phyloP scores from a whole-genome alignment of 2,888 invertebrate species.

The Azorinus chamasolen region DNA sequence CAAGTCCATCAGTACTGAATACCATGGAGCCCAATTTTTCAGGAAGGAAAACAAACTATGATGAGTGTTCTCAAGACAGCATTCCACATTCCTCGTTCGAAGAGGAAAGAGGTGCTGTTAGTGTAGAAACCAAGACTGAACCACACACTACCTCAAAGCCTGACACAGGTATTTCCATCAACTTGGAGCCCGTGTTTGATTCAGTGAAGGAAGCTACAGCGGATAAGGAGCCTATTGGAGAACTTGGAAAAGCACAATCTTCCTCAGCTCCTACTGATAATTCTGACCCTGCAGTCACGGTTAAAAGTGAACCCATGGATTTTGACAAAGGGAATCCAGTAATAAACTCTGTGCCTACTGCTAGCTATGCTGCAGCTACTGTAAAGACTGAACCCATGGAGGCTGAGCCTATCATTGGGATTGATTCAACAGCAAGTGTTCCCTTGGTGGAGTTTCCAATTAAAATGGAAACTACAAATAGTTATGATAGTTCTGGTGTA shows the following conservation, averaged over 20 bases:
- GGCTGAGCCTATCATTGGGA: no score
- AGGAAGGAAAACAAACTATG: conserved; percentile 47
- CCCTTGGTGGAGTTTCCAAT: background rate
- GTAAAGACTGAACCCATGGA: background rate
- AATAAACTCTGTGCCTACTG: background rate
- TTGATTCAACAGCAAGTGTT: background rate
- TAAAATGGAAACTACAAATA: no score
- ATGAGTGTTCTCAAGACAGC: conserved; percentile 53
- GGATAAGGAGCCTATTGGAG: no score
- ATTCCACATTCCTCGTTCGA: conserved; percentile 41
- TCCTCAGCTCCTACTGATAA: no score
- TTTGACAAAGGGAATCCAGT: background rate
- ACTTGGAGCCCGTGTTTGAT: conserved; percentile 3
- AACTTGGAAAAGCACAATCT: no score
- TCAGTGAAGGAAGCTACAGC: background rate
- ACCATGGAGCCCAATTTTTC: conserved; percentile 39
- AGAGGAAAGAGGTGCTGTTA: conserved; percentile 31
- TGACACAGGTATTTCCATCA: background rate
- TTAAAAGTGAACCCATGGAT: background rate
- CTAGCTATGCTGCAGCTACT: background rate
- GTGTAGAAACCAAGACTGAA: conserved; percentile 5
- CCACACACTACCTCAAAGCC: background rate
- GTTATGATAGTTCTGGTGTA: no score
- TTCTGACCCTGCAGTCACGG: background rate
- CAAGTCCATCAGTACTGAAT: conserved; percentile 54